A percentile compares a stretch with the other conserved stretches of the same genome.
These are phyloP conservation scores for Dasyornis broadbenti DNA, from an alignment of 2,113 vertebrate species.

Conservation along the genomic window DNA sequence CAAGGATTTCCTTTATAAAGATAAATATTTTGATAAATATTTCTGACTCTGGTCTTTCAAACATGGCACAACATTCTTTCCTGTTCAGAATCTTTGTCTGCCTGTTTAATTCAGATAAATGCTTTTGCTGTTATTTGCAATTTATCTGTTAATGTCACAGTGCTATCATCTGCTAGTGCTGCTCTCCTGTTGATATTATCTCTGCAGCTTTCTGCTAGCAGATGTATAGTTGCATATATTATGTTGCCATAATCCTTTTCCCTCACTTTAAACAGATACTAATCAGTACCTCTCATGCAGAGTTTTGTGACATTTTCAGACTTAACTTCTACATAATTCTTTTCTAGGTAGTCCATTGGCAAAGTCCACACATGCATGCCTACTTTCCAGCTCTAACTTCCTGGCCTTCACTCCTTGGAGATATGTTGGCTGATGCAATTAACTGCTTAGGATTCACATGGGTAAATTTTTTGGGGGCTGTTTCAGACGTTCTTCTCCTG, in stretches of 20 bases:
- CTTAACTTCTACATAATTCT: background rate
- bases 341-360: constrained; percentile 93
- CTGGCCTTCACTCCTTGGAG: constrained; percentile 94
- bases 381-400: constrained; percentile 93
- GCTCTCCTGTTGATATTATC: background rate
- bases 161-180: constrained; percentile 3
- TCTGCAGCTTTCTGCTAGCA: background rate
- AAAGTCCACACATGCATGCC: constrained; percentile 96
- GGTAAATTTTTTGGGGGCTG: constrained; percentile 68
- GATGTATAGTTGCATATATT: background rate
- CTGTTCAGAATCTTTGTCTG: constrained; percentile 36
- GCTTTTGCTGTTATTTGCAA: background rate
- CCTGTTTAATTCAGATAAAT: constrained; percentile 65
- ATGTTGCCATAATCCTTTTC: background rate
- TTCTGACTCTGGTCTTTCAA: background rate
- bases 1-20: background rate
- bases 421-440: constrained; percentile 95
- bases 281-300: background rate
- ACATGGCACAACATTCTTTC: background rate
- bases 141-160: constrained; percentile 46
- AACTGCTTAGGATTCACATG: constrained; percentile 98
- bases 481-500: background rate
- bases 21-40: background rate
- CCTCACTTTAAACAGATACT: background rate
- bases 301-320: background rate